A percentile compares a stretch with the other conserved stretches of the same genome.
phyloP scores from a whole-genome alignment of 2,888 invertebrate species.

The Thereva nobilitata region DNA sequence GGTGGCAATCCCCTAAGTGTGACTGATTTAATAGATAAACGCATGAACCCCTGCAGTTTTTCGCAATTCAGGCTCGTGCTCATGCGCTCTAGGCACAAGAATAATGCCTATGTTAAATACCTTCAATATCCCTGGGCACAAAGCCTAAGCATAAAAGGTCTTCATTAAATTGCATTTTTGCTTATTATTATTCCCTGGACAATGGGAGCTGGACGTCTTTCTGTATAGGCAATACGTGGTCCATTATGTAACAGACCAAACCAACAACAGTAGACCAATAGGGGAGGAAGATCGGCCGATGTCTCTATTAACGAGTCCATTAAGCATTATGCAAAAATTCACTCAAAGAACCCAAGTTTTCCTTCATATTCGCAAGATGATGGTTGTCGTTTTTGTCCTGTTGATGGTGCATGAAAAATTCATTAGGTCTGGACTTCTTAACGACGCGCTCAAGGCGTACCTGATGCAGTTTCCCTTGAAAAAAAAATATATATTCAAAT shows the following conservation, averaged over 20 bases:
- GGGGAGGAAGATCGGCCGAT: conserved; percentile 20
- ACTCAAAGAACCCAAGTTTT: conserved; percentile 15
- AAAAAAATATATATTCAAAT: conserved; percentile 29
- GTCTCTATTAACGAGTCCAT: conserved; percentile 34
- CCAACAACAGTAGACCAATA: not conserved
- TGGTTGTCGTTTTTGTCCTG: conserved; percentile 19
- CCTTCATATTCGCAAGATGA: conserved; percentile 15
- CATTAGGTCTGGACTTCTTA: conserved; percentile 30
- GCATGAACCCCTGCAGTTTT: conserved; percentile 14
- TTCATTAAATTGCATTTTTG: conserved; percentile 32
- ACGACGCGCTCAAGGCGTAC: conserved; percentile 27
- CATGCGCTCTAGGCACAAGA: not conserved
- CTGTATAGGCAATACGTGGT: conserved; percentile 18
- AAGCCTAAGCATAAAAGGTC: conserved; percentile 10
- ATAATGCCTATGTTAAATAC: conserved; percentile 28
- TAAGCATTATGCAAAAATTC: conserved; percentile 32
- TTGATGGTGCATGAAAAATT: conserved; percentile 34
- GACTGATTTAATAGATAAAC: conserved; percentile 28
- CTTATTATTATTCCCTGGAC: conserved; percentile 12
- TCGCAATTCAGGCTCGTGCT: conserved; percentile 1
- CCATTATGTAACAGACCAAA: conserved; percentile 24
- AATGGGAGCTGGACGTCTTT: conserved; percentile 14
- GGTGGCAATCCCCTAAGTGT: conserved; percentile 20
- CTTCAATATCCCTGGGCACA: not conserved
- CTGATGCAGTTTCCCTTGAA: conserved; percentile 9